Base-by-base conservation (phyloP, 2,888 invertebrate genomes). In the Andrena fulva region DNA sequence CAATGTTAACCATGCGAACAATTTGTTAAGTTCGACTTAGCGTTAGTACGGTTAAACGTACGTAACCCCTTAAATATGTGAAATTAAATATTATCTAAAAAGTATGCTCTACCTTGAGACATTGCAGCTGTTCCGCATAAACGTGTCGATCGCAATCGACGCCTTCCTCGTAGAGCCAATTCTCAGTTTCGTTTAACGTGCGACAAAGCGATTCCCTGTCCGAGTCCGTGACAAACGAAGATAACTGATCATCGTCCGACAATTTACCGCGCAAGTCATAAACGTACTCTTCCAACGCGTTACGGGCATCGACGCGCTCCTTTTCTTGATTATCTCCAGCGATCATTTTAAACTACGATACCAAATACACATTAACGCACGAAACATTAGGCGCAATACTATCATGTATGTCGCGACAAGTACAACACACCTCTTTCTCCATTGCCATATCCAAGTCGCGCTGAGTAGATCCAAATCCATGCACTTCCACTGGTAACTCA, bases 161-260 rank as follows among this genome's bases (percentile, higher is more conserved):
- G 3, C 99, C 99, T 79, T 97, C 97, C 91, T 99, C 99, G 92
- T 99, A 99, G 24, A 99, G 95, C 99, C 99, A 99, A 92, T 97
- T 97, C 94, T 99, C 99, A 89, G 98, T 97, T 27, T 97, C 96
- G 91, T 97, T 97, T 50, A 99, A 95, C 86, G 96, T 95, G 79
- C 94, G 93, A 48, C 96, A 95, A 78, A 97, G 95, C 0, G 94
- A 89, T 72, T 95, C 94, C 84, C 97, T 96, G 85, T 97, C 97
- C 12, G 95, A 94, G 73, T 97, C 97, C 1, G 96, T 95, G 29
- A 98, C 96, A 93, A 96, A 99, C 5, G 96, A 95, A 84, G 96
- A 96, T 70, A 98, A 95, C 52, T 97, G 95, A 82, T 96, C 97
- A 29, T 97, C 97, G 77, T 97, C 96, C 56, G 96, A 96, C 72